Conservation (phyloP, 1,140 invertebrate species). For the Bathynomus jamesi region DNA sequence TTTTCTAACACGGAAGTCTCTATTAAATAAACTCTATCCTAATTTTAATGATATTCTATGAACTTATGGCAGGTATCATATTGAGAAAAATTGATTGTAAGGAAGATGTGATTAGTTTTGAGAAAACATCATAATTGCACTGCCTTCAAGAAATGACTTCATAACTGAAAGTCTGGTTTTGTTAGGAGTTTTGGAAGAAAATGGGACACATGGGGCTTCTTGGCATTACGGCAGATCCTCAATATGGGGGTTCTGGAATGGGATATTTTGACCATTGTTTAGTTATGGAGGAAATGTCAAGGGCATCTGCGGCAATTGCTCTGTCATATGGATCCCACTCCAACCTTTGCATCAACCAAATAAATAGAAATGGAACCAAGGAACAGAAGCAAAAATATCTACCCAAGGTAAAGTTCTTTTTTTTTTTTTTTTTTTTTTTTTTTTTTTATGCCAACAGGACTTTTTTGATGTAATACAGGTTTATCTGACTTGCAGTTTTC, state of each 20-base stretch:
- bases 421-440: slow-evolving; percentile 16
- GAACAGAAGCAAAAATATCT: slow-evolving; percentile 90
- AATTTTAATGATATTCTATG: no score
- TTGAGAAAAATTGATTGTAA: no score
- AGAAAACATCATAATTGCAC: no score
- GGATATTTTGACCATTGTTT: slow-evolving; percentile 86
- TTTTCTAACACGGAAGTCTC: no score
- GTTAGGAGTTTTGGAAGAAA: slow-evolving; percentile 79
- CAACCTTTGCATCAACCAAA: slow-evolving; percentile 96
- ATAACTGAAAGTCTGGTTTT: no score
- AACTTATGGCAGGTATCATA: no score
- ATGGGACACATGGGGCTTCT: slow-evolving; percentile 81
- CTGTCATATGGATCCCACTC: slow-evolving; percentile 96
- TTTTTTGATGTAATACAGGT: no score
- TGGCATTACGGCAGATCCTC: slow-evolving; percentile 76
- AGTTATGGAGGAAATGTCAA: slow-evolving; percentile 89
- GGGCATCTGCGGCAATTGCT: slow-evolving; percentile 71
- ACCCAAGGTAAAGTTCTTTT: slow-evolving; percentile 61
- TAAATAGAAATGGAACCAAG: slow-evolving; percentile 82
- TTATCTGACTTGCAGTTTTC: no score
- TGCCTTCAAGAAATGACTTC: no score
- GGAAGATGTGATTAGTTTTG: no score
- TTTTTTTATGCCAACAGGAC: no score
- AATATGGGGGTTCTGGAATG: slow-evolving; percentile 90
- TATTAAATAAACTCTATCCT: no score